Evolutionary conservation across 2,113 vertebrate genomes (phyloP).

Genomic region (Eolophus roseicapilla): DNA sequence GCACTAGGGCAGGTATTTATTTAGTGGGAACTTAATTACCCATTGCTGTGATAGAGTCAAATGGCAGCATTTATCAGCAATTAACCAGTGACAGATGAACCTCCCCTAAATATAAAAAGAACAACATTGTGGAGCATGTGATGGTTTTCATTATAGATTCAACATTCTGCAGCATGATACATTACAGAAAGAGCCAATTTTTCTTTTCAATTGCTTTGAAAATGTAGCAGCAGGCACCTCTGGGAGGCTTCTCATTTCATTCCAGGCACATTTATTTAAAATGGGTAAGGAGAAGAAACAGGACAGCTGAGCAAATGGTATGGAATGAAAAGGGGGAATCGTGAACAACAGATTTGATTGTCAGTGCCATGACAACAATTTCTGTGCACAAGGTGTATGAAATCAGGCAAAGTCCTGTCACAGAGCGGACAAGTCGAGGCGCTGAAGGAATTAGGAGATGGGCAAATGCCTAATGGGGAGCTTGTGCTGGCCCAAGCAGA

Average conservation of each 20-base stretch:
- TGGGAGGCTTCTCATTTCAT: constrained; percentile 45
- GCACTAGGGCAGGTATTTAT: constrained; percentile 13
- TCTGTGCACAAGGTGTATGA: neutral
- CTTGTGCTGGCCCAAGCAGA: constrained; percentile 9
- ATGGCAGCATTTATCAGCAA: constrained; percentile 67
- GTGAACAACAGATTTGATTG: constrained; percentile 12
- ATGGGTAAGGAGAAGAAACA: neutral
- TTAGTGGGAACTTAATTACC: constrained; percentile 57
- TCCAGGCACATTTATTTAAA: constrained; percentile 48
- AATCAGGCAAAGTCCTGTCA: neutral
- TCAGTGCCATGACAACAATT: constrained; percentile 39
- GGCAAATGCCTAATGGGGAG: neutral
- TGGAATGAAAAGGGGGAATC: neutral
- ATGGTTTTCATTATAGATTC: constrained; percentile 37
- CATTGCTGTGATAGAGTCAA: constrained; percentile 50
- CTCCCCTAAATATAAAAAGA: constrained; percentile 47
- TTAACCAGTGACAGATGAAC: constrained; percentile 50
- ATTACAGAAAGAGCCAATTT: constrained; percentile 42
- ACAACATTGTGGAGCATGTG: constrained; percentile 2
- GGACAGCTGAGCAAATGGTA: constrained; percentile 29
- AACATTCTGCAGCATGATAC: constrained; percentile 12
- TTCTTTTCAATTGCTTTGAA: constrained; percentile 58
- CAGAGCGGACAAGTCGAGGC: neutral
- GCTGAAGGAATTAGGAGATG: neutral
- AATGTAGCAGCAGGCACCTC: constrained; percentile 43